These are phyloP conservation scores for Cydia splendana DNA, from an alignment of 1,140 invertebrate species.

Conservation along the genomic window DNA sequence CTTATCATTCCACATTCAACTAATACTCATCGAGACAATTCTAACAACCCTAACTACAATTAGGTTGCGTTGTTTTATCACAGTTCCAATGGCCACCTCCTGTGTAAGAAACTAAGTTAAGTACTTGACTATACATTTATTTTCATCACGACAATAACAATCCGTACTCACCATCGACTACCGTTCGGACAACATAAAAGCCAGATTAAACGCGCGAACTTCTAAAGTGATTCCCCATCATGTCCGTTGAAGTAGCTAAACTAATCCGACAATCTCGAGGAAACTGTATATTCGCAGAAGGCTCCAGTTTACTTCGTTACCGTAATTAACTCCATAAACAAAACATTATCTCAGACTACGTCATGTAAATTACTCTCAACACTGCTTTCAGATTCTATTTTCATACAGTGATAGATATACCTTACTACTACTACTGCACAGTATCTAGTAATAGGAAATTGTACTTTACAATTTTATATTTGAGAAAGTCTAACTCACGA, in stretches of 20 bases:
- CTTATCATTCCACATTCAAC: no score
- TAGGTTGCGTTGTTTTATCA: no score
- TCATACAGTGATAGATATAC: neutral
- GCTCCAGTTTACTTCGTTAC: slow-evolving; percentile 6
- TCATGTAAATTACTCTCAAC: neutral
- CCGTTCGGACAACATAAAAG: neutral
- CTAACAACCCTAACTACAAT: no score
- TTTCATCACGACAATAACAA: no score
- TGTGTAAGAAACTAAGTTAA: no score
- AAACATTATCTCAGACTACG: neutral
- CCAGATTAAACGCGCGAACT: neutral
- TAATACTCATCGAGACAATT: no score
- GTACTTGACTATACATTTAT: no score
- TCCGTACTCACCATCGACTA: neutral
- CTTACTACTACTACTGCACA: no score
- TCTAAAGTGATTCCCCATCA: slow-evolving; percentile 4
- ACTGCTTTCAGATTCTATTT: neutral
- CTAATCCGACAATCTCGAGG: neutral
- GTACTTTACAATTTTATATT: no score
- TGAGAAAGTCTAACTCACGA: no score
- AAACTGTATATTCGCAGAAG: neutral
- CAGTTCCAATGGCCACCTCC: no score
- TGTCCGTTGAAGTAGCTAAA: slow-evolving; percentile 16
- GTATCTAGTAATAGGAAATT: no score
- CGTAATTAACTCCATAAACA: slow-evolving; percentile 14